Evolutionary conservation across 2,797 vertebrate genomes (phyloP), one percentile per base, ranked within the genome.

Genomic region (Alosa sapidissima): DNA sequence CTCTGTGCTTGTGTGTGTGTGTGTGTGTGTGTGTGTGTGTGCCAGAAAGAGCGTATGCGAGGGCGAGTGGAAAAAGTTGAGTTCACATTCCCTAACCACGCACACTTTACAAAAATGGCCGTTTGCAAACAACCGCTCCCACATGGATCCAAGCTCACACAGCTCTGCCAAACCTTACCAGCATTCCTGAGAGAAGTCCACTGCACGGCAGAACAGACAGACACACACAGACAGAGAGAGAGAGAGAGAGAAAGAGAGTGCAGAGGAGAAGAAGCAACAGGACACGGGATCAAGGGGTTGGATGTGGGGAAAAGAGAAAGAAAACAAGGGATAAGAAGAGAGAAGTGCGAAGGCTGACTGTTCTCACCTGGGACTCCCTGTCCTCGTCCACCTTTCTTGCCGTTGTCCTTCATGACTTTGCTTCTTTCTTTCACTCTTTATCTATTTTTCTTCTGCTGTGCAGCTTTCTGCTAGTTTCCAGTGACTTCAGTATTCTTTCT

Each of bases 361-460:
- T 78, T 89, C 93, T 95, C 89, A 96, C 95, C 95, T 90, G 88
- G 81, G 68, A 93, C 92, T 85, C 88, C 91, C 86, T 92, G 93
- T 91, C 90, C 92, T 89, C 89, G 91, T 88, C 91, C 94, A 91
- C 92, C 92, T 92, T 87, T 86, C 88, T 90, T 95, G 33, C 91
- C 88, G 89, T 94, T 93, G 90, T 96, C 95, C 90, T 93, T 96
- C 95, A 96, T 96, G 87, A 90, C 86, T 82, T 45, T 86, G 83
- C 83, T 86, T 81, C 85, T 84, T 81, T 82, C 85, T 85, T 82
- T 82, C 81, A 62, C 45, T n/a, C 62, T 82, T 82, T 10, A 11
- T 51, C 7, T 19, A 28, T 54, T 65, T 81, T 68, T 89, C 72
- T 81, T 81, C 49, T 75, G 36, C 68, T 41, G 3, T 19, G 68